phyloP scores from a whole-genome alignment of 1,140 invertebrate species.

The Gonatopus flavifemur region DNA sequence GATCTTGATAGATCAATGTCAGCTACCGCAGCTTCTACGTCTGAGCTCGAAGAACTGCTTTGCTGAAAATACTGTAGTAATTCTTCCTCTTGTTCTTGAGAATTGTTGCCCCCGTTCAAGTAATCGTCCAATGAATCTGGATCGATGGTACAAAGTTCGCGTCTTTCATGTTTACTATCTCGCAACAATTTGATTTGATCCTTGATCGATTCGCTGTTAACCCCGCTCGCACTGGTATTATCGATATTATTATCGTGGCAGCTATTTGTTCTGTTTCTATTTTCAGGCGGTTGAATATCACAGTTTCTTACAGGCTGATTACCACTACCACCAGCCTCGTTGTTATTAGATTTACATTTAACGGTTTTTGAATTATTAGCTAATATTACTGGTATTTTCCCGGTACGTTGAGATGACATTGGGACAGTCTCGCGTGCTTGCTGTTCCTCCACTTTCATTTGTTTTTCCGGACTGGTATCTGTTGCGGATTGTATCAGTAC shows the following conservation, averaged over 20 bases:
- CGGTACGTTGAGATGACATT: slow-evolving; percentile 27
- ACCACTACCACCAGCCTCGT: slow-evolving; percentile 23
- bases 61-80: slow-evolving; percentile 77
- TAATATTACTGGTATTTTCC: slow-evolving; percentile 41
- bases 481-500: slow-evolving; percentile 27
- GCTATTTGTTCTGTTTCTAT: slow-evolving; percentile 37
- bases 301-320: slow-evolving; percentile 39
- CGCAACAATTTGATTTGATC: slow-evolving; percentile 38
- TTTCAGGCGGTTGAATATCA: slow-evolving; percentile 41
- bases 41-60: slow-evolving; percentile 50
- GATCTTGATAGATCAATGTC: slow-evolving; percentile 51
- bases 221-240: slow-evolving; percentile 14
- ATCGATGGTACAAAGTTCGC: slow-evolving; percentile 72
- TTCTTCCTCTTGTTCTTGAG: slow-evolving; percentile 79
- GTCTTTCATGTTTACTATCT: slow-evolving; percentile 44
- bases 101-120: slow-evolving; percentile 72
- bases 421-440: slow-evolving; percentile 20
- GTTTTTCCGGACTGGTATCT: slow-evolving; percentile 53
- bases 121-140: slow-evolving; percentile 79
- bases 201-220: slow-evolving; percentile 28
- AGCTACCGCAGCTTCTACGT: slow-evolving; percentile 36
- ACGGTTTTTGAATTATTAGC: slow-evolving; percentile 33
- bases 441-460: slow-evolving; percentile 38
- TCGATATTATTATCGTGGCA: slow-evolving; percentile 24
- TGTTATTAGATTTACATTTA: slow-evolving; percentile 32